phyloP scores from a whole-genome alignment of 1,140 invertebrate species.

The Drosophila simulans region DNA sequence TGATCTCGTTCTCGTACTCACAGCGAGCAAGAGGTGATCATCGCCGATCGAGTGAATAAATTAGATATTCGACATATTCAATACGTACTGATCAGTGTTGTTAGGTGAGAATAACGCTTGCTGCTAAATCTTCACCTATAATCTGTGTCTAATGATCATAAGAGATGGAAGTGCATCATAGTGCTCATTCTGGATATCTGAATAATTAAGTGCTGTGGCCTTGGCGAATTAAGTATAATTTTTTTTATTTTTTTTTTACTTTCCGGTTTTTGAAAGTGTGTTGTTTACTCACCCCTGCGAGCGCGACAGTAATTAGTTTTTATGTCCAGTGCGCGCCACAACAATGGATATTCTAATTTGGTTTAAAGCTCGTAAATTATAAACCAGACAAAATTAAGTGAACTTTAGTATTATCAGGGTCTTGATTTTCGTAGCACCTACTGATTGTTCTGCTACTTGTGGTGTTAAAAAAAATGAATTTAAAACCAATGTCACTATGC shows the following conservation, averaged over 20 bases:
- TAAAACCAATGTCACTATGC: too few relatives aligned
- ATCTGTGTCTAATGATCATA: neutral
- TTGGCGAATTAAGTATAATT: conserved; percentile 1
- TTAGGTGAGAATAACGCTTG: too few relatives aligned
- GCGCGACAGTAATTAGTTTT: neutral
- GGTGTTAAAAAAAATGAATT: too few relatives aligned
- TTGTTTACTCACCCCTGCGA: neutral
- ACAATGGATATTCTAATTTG: neutral
- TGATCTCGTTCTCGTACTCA: neutral
- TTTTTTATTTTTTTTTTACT: conserved; percentile 13
- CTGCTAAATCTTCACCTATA: neutral
- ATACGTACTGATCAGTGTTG: conserved; percentile 2
- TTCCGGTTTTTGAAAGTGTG: conserved; percentile 22
- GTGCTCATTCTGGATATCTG: conserved; percentile 1
- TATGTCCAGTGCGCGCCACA: neutral
- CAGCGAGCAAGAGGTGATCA: conserved; percentile 16
- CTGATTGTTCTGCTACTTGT: too few relatives aligned
- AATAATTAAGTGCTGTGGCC: conserved; percentile 30
- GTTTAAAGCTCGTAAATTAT: neutral
- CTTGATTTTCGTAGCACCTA: too few relatives aligned
- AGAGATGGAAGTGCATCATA: neutral
- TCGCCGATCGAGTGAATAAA: neutral
- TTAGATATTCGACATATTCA: neutral
- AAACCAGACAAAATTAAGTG: neutral
- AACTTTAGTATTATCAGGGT: too few relatives aligned